Conservation (phyloP, 2,113 vertebrate genomes). For the Gracilinanus agilis region DNA sequence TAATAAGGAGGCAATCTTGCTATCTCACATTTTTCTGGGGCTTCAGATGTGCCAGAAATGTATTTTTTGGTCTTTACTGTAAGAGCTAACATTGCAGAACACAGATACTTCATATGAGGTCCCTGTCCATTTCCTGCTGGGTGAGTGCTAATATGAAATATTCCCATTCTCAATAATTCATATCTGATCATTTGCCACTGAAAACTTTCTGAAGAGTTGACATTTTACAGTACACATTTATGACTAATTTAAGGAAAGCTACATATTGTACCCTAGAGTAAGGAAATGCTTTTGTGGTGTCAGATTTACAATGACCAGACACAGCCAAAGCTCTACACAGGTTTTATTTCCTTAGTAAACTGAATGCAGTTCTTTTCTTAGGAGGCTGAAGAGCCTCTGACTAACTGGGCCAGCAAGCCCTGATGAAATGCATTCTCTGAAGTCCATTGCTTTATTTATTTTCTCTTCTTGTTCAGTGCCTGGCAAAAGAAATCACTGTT, state of each 20-base stretch:
- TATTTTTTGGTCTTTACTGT: not conserved
- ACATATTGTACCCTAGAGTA: not conserved
- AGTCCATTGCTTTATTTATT: slow-evolving; percentile 8
- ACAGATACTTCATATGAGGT: not conserved
- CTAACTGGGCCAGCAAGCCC: not conserved
- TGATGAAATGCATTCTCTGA: not conserved
- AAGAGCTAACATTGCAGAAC: not conserved
- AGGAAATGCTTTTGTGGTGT: not conserved
- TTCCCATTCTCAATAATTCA: slow-evolving; percentile 2
- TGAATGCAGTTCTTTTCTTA: not conserved
- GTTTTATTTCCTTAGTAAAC: not conserved
- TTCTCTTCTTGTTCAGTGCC: not conserved
- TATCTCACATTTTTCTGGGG: not conserved
- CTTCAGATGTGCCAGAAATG: not conserved
- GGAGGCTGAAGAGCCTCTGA: not conserved
- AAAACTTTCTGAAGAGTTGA: slow-evolving; percentile 19
- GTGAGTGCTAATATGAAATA: not conserved
- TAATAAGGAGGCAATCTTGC: not conserved
- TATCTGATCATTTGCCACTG: not conserved
- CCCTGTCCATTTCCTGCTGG: not conserved
- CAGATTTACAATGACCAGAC: not conserved
- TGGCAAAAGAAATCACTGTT: not conserved
- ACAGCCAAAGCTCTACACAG: not conserved
- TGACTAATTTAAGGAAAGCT: not conserved
- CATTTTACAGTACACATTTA: not conserved